Base-by-base conservation (phyloP, 2,888 invertebrate genomes). In the Platynereis dumerilii region DNA sequence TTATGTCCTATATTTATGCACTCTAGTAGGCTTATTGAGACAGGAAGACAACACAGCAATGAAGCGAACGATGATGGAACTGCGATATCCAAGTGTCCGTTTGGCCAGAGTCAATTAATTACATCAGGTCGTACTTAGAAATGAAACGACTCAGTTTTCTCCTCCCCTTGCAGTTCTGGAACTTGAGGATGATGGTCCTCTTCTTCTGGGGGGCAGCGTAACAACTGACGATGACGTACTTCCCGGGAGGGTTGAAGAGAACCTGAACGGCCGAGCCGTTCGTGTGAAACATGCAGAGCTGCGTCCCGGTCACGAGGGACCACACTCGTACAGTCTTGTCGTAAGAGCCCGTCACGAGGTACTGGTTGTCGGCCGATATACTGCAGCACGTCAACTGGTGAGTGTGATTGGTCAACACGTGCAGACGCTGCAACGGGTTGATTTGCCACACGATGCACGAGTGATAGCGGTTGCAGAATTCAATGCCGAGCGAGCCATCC, bases 261-360 rank as follows among this genome's bases (percentile, higher is more conserved):
- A 69, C 68, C 24, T 34, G 17, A 12, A 54, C 57, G 7, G 69
- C 64, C 0, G 64, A 39, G 48, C 67, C 70, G 52, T 56, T 60
- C 20, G 56, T 28, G 58, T 67, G 62, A 59, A 68, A 70, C 56
- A 67, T 24, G 27, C 59, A 52, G 26, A 64, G 28, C 48, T 67
- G 69, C 2, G 20, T 15, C 17, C 65, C 69, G 1, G 22, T 53
- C 27, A 20, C 57, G 42, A 70, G 1, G 1, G 61, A 65, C 70
- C 70, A 70, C n/a, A 70, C 22, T 10, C 69, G 39, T 0, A 69
- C 69, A 0, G 69, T 70, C 27, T 67, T 64, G 54, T 70, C 70
- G n/a, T 52, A 55, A 10, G 69, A 69, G 10, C 69, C 68, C 0
- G 65, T 56, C 27, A 64, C 69, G 22, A 69, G 7, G 28, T 57